Evolutionary conservation across 2,113 vertebrate genomes (phyloP), one percentile per base, ranked within the genome.

Genomic region (Tylochromis polylepis): DNA sequence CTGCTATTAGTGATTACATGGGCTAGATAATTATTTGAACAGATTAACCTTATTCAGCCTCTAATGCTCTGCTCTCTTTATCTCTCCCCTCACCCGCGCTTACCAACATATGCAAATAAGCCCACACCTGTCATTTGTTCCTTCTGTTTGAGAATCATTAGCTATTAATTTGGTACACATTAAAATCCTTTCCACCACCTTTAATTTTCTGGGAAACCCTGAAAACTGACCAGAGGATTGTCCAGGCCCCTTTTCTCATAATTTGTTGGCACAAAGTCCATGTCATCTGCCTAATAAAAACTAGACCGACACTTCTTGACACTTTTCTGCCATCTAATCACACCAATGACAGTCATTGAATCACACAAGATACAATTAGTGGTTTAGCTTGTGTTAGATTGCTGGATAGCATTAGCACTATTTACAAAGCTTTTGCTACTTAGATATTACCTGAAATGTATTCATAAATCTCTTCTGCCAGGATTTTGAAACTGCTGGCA

Each of bases 391-490:
- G 16, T 51, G 24, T 51, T 77, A 20, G 70, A n/a, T 46, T 70
- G n/a, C 65, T 16, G 41, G 46, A 16, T 24, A 77, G 24, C 24
- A 49, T 77, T 77, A 77, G 43, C 43, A 20, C 0, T 75, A 20
- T 49, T 49, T 27, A 46, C 11, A 0, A 24, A 70, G 67, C 3
- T 5, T 11, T 72, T 27, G 14, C 16, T 75, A 51, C 24, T 51
- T 51, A 20, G 10, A 0, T 6, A 0, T 51, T 0, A 31, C 43
- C 24, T 77, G 24, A 51, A 77, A 31, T 51, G 27, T 31, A 51
- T 31, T 6, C 43, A 20, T 29, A 11, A 75, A 3, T 1, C 10
- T 31, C 16, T 31, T 2, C 43, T 75, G 15, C 43, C 41, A 5
- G 70, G 24, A 75, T 0, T 75, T 75, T 51, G 43, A 75, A 75